Evolutionary conservation across 2,888 invertebrate species (phyloP), one percentile per base, ranked within the genome.

Genomic region (Elysia crispata): DNA sequence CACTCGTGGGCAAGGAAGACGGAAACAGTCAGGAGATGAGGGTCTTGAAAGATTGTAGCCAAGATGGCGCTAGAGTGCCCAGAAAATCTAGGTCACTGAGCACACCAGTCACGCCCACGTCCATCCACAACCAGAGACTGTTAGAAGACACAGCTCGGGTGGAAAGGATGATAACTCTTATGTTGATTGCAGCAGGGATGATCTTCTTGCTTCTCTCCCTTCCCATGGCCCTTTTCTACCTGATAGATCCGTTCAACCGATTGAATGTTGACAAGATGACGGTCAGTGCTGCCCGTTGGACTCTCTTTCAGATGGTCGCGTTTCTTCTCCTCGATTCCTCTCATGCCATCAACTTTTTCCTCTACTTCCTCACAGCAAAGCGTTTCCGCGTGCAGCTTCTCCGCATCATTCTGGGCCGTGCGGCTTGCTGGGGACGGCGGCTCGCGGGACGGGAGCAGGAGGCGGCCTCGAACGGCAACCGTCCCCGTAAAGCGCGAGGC

Each of bases 331-430:
- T 84, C 0, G 88, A 88, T 77, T 73, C 86, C 0, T 86, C 86
- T 33, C 89, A 89, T 74, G 88, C 87, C 15, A 75, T 88, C 30
- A 89, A 89, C 76, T 89, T 89, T 79, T 87, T 87, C 73, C 76
- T 89, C 18, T 89, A 89, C 73, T 87, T 86, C 72, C 78, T 88
- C 6, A 86, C 86, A 28, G 88, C 87, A 0, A 82, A 83, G 69
- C 86, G 86, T 64, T 89, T 89, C 78, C 83, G 89, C 18, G 76
- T 83, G 8, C 85, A 85, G 62, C 86, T 88, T 25, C 57, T 70
- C 1, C 41, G 49, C 1, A 3, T 77, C n/a, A 0, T 77, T 0
- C n/a, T 13, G 23, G 69, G 77, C 23, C 69, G 60, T 20, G 25
- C 31, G 41, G 41, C 41, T 41, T 41, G 41, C 41, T 41, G 41